These are phyloP conservation scores for Aphidius ervi DNA, from an alignment of 1,140 invertebrate genomes.

Conservation along the genomic window DNA sequence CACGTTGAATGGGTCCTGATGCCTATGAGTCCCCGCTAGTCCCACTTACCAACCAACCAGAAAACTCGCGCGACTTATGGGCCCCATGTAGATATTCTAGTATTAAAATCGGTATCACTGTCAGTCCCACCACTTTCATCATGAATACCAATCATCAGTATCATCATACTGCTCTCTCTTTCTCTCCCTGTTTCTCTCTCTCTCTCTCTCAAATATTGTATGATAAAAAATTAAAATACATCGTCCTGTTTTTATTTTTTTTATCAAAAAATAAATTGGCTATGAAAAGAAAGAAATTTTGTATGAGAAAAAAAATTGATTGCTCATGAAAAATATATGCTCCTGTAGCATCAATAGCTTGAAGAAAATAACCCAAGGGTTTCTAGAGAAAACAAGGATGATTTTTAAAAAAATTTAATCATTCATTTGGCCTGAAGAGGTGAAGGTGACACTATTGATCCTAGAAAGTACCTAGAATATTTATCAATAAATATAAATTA, in stretches of 20 bases:
- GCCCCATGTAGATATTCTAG: slow-evolving; percentile 26
- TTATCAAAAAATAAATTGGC: no score
- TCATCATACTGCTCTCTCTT: slow-evolving; percentile 6
- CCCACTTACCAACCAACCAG: slow-evolving; percentile 56
- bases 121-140: slow-evolving; percentile 37
- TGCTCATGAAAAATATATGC: background rate
- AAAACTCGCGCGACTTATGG: slow-evolving; percentile 45
- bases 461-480: slow-evolving; percentile 1
- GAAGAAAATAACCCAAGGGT: background rate
- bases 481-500: no score
- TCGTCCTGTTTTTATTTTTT: no score
- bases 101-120: slow-evolving; percentile 35
- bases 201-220: background rate
- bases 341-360: background rate
- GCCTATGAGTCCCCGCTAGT: slow-evolving; percentile 55
- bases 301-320: background rate
- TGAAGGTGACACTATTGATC: background rate
- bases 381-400: background rate
- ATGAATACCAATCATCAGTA: slow-evolving; percentile 16
- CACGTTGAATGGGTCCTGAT: slow-evolving; percentile 48
- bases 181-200: background rate
- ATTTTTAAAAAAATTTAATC: background rate
- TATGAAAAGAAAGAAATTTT: no score
- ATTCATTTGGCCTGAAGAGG: slow-evolving; percentile 3
- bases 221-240: slow-evolving; percentile 6